Evolutionary conservation across 1,140 invertebrate genomes (phyloP).

Genomic region (Whitmania pigra): DNA sequence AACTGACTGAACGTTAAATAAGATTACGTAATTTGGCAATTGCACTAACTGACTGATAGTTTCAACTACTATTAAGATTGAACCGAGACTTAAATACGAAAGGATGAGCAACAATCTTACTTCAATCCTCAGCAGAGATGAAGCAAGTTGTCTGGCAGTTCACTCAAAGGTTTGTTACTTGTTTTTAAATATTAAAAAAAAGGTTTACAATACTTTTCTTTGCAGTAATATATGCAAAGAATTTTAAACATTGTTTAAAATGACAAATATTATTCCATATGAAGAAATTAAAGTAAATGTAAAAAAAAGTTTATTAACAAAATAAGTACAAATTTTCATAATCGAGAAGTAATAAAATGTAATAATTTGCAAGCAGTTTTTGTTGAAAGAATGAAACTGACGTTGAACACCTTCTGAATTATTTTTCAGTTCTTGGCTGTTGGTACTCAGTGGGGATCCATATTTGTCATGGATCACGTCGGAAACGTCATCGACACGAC

Average conservation of each 20-base stretch:
- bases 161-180: constrained; percentile 62
- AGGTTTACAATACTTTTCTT: too few species aligned
- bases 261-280: too few species aligned
- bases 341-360: constrained; percentile 13
- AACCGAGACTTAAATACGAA: constrained; percentile 83
- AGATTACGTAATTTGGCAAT: not conserved
- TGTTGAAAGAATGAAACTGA: too few species aligned
- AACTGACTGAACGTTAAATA: too few species aligned
- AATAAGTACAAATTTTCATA: not conserved
- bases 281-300: too few species aligned
- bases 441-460: constrained; percentile 75
- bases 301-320: not conserved
- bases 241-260: not conserved
- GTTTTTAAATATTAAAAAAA: not conserved
- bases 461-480: constrained; percentile 80
- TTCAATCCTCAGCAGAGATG: constrained; percentile 71
- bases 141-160: constrained; percentile 76
- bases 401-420: not conserved
- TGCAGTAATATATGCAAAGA: too few species aligned
- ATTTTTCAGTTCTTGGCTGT: constrained; percentile 68
- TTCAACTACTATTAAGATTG: constrained; percentile 47
- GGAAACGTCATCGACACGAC: constrained; percentile 67
- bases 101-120: constrained; percentile 73
- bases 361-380: not conserved
- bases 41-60: too few species aligned